phyloP scores from a whole-genome alignment of 2,797 vertebrate genomes.

The Siniperca obscura region DNA sequence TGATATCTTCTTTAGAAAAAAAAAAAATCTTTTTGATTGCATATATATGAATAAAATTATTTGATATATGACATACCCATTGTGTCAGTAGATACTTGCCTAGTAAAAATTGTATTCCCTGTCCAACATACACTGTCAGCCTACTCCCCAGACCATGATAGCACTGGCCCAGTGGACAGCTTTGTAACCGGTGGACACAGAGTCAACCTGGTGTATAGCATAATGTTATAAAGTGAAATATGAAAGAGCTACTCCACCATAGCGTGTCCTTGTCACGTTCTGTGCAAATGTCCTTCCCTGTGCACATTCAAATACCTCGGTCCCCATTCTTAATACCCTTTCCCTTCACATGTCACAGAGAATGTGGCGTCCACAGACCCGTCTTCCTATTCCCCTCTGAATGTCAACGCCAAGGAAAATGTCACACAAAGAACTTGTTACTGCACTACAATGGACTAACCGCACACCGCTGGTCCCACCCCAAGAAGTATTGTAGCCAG shows the following conservation, averaged over 20 bases:
- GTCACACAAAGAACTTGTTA: conserved; percentile 86
- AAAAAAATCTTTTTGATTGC: conserved; percentile 2
- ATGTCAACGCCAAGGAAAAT: conserved; percentile 82
- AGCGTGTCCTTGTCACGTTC: conserved; percentile 81
- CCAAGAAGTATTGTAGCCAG: conserved; percentile 71
- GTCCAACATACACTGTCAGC: conserved; percentile 34
- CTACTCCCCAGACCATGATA: conserved; percentile 22
- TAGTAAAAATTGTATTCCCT: conserved; percentile 20
- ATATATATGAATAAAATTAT: background rate
- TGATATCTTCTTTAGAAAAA: conserved; percentile 12
- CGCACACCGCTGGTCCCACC: conserved; percentile 73
- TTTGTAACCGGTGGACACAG: conserved; percentile 58
- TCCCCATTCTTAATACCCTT: conserved; percentile 80
- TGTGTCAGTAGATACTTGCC: conserved; percentile 23
- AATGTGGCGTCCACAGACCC: conserved; percentile 68
- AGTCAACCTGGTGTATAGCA: conserved; percentile 71
- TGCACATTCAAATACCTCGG: conserved; percentile 74
- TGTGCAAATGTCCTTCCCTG: conserved; percentile 77
- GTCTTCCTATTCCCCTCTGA: conserved; percentile 81
- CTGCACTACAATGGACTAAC: conserved; percentile 79
- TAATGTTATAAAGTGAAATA: conserved; percentile 76
- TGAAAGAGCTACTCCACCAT: conserved; percentile 70
- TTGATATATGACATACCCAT: conserved; percentile 4
- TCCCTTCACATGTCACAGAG: conserved; percentile 81
- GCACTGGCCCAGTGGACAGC: conserved; percentile 48